These are phyloP conservation scores for Dryas iulia DNA, from an alignment of 1,140 invertebrate species.

Conservation along the genomic window DNA sequence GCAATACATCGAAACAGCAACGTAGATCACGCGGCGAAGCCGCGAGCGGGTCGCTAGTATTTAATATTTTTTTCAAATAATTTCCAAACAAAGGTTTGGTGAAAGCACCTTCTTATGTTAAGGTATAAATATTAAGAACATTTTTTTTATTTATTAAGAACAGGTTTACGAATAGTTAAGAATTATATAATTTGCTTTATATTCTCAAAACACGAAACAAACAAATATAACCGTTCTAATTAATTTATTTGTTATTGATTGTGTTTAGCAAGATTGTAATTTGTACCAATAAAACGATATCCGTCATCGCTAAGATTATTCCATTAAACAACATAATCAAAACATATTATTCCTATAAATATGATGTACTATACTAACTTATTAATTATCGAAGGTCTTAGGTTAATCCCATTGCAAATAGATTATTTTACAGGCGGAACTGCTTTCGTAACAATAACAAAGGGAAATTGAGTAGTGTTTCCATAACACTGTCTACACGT, in stretches of 20 bases:
- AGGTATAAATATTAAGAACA: too few relatives aligned
- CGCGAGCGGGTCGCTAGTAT: too few relatives aligned
- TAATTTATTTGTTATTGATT: background rate
- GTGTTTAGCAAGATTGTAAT: background rate
- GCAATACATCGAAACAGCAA: too few relatives aligned
- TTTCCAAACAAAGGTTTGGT: too few relatives aligned
- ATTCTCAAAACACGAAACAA: background rate
- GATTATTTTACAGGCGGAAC: conserved; percentile 25
- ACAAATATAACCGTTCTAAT: background rate
- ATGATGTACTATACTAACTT: background rate
- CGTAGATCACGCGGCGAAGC: too few relatives aligned
- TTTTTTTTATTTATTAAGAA: too few relatives aligned
- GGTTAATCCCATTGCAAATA: conserved; percentile 15
- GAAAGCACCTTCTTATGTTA: too few relatives aligned
- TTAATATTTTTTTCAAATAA: too few relatives aligned
- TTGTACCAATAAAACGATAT: background rate
- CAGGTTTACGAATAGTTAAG: too few relatives aligned
- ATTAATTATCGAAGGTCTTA: conserved; percentile 11
- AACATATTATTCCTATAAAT: background rate
- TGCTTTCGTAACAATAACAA: conserved; percentile 32
- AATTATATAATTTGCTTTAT: too few relatives aligned
- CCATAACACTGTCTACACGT: conserved; percentile 43
- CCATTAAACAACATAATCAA: background rate
- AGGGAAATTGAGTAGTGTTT: conserved; percentile 39
- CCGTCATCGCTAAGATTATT: background rate